Percentiles rank a stretch among this genome's conserved stretches.
Conservation (phyloP, 37 sponge, comb jelly and placozoan species). For the Beroe ovata region DNA sequence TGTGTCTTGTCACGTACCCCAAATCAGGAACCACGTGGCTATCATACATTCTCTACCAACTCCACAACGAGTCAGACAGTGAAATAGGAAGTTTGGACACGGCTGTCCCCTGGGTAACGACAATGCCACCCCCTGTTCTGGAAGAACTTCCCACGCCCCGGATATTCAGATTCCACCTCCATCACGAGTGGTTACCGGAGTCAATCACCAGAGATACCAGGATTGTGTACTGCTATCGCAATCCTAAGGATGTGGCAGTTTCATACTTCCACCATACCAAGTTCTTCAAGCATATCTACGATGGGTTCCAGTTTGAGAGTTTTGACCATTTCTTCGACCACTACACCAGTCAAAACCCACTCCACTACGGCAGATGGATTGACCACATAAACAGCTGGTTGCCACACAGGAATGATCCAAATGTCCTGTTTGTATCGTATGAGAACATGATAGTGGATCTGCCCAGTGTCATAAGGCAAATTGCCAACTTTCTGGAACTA, state of each 20-base stretch:
- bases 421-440: constrained; percentile 69
- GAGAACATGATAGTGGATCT: constrained; percentile 70
- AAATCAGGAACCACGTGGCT: background rate
- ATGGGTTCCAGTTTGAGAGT: background rate
- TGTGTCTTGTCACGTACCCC: background rate
- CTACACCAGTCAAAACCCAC: background rate
- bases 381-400: constrained; percentile 68
- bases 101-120: background rate
- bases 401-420: constrained; percentile 67
- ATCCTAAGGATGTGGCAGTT: background rate
- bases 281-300: background rate
- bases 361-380: constrained; percentile 5
- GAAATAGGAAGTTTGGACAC: background rate
- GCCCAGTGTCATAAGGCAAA: constrained; percentile 15
- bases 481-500: constrained; percentile 68
- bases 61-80: background rate
- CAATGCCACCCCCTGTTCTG: background rate
- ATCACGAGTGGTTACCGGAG: background rate
- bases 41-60: background rate
- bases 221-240: background rate
- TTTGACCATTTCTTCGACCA: background rate
- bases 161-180: background rate
- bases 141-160: background rate
- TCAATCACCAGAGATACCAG: background rate
- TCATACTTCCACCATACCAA: background rate